Evolutionary conservation across 2,797 vertebrate species (phyloP).

Genomic region (Rallus crepitans): DNA sequence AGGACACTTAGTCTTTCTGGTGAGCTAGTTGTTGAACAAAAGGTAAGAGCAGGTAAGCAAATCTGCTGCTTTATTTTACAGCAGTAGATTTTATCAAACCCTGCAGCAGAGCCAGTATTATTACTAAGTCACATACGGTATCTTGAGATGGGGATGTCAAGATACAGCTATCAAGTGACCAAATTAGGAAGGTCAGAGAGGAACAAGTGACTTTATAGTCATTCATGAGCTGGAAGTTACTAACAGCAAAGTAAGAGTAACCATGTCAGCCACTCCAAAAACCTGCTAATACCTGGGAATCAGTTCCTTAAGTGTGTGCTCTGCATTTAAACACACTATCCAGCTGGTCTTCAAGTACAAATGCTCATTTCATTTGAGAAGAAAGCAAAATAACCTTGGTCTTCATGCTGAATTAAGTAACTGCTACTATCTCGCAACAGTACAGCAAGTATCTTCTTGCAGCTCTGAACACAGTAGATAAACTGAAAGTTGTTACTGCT

Average conservation of each 20-base stretch:
- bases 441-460: neutral
- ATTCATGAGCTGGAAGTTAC: neutral
- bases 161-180: neutral
- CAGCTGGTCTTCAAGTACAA: neutral
- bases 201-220: fast-evolving
- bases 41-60: neutral
- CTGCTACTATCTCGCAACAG: neutral
- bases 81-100: neutral
- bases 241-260: neutral
- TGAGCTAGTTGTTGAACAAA: neutral
- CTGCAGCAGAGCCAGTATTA: neutral
- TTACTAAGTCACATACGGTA: neutral
- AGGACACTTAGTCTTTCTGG: neutral
- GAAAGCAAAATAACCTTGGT: neutral
- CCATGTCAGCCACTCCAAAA: neutral
- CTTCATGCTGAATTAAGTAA: neutral
- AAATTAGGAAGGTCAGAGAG: neutral
- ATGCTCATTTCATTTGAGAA: neutral
- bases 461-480: neutral
- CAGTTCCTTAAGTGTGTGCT: neutral
- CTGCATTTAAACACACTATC: neutral
- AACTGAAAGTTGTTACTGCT: neutral
- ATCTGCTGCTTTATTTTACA: neutral
- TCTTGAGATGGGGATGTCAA: neutral
- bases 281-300: neutral